phyloP scores from a whole-genome alignment of 2,888 invertebrate species.

The Sympetrum striolatum region DNA sequence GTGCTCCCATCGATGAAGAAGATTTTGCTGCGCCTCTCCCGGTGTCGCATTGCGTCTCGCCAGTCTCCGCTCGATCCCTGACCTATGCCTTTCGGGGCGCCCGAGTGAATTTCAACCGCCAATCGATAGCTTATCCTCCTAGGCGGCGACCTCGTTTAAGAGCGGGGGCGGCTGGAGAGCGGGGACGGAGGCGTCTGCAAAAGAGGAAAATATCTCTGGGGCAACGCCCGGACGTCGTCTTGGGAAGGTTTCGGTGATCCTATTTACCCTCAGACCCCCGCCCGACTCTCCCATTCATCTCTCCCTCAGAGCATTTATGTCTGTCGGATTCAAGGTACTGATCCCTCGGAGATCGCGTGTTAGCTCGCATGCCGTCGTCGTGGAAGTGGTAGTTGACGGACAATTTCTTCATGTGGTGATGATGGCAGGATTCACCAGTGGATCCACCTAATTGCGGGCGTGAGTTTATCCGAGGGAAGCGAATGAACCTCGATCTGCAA shows the following conservation, averaged over 20 bases:
- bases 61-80: slow-evolving; percentile 30
- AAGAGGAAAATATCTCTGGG: neutral
- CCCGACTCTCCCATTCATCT: slow-evolving; percentile 17
- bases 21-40: neutral
- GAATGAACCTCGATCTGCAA: no score
- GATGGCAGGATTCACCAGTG: no score
- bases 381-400: no score
- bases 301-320: neutral
- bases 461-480: no score
- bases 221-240: neutral
- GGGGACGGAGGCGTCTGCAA: neutral
- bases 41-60: slow-evolving; percentile 36
- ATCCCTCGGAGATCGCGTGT: neutral
- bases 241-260: slow-evolving; percentile 27
- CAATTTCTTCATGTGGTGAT: no score
- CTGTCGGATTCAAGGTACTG: neutral
- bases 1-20: neutral
- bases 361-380: no score
- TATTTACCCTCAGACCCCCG: neutral
- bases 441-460: no score
- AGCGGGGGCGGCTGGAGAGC: neutral
- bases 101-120: slow-evolving; percentile 12
- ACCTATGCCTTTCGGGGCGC: slow-evolving; percentile 16
- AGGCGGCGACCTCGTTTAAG: slow-evolving; percentile 21
- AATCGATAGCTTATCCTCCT: slow-evolving; percentile 23